These are phyloP conservation scores for Pararge aegeria DNA, from an alignment of 1,140 invertebrate species.

Conservation along the genomic window DNA sequence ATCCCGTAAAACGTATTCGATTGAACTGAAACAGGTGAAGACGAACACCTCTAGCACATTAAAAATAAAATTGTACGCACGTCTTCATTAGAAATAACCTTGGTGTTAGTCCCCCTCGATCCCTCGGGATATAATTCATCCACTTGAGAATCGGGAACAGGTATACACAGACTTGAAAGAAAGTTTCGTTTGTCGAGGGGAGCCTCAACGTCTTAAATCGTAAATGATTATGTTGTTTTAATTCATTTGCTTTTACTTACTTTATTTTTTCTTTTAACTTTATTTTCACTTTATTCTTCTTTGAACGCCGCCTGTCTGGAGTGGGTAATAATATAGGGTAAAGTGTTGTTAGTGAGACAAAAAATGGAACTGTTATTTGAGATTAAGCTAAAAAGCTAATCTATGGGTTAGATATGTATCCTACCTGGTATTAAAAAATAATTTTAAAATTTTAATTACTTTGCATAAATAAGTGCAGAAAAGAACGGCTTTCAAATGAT, in stretches of 20 bases:
- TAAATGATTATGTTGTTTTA: conserved; percentile 78
- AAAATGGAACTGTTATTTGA: too few species aligned
- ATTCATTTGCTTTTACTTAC: conserved; percentile 72
- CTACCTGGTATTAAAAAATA: too few species aligned
- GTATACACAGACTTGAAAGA: conserved; percentile 73
- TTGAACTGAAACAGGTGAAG: conserved; percentile 48
- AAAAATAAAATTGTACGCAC: conserved; percentile 66
- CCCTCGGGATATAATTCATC: conserved; percentile 73
- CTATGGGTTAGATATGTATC: too few species aligned
- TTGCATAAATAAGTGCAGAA: too few species aligned
- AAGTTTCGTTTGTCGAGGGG: conserved; percentile 71
- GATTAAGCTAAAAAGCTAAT: too few species aligned
- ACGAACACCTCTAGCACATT: conserved; percentile 55
- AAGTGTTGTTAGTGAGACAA: too few species aligned
- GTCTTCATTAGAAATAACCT: conserved; percentile 70
- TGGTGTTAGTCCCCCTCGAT: conserved; percentile 54
- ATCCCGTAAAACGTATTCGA: background rate
- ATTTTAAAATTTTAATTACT: too few species aligned
- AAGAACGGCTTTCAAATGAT: too few species aligned
- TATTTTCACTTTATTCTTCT: conserved; percentile 63
- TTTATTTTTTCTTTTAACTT: conserved; percentile 10
- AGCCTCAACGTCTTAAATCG: conserved; percentile 64
- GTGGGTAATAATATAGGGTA: conserved; percentile 38
- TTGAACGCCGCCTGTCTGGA: conserved; percentile 71
- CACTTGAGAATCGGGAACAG: conserved; percentile 72